Evolutionary conservation across 2,113 vertebrate genomes (phyloP), one percentile per base, ranked within the genome.

Genomic region (Ochotona princeps): DNA sequence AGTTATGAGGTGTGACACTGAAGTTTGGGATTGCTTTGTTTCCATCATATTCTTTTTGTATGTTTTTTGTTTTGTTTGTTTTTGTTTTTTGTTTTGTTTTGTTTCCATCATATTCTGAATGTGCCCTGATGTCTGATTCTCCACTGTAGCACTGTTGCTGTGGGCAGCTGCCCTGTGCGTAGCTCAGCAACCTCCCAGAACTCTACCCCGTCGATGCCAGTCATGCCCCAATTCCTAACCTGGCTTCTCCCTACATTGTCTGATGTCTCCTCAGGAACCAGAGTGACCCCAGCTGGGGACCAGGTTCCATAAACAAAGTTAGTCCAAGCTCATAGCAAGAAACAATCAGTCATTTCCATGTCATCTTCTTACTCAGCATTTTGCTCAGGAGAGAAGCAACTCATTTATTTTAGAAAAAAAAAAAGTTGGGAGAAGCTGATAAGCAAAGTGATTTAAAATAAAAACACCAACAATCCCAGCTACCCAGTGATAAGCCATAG

Each of bases 341-440:
- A 95, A 49, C 21, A 38, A 28, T 75, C 85, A 32, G 28, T 81
- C 49, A 93, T 87, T 87, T 92, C 28, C 60, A 51, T 87, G 35
- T 82, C 32, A 28, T 49, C 26, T 70, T 63, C 81, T 86, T 73
- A 28, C 83, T 73, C 44, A 88, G 60, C 54, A 14, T 75, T 82
- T 92, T 85, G 76, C n/a, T 85, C 49, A 82, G 82, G 86, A 70
- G 26, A 87, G 63, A 88, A 92, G 28, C 28, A 63, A 20, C 78
- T 32, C 14, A 38, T 72, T 72, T 72, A 81, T 86, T 65, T 74
- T 25, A 66, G 51, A 81, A 78, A 79, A 69, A 95, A 70, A 57
- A 18, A 61, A 44, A 44, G 38, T 23, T 61, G 26, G 18, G 20
- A 79, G 38, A 69, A 23, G 8, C 8, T 75, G 17, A 83, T 51